Evolutionary conservation across 2,797 vertebrate genomes (phyloP).

Genomic region (Melanotaenia boesemani): DNA sequence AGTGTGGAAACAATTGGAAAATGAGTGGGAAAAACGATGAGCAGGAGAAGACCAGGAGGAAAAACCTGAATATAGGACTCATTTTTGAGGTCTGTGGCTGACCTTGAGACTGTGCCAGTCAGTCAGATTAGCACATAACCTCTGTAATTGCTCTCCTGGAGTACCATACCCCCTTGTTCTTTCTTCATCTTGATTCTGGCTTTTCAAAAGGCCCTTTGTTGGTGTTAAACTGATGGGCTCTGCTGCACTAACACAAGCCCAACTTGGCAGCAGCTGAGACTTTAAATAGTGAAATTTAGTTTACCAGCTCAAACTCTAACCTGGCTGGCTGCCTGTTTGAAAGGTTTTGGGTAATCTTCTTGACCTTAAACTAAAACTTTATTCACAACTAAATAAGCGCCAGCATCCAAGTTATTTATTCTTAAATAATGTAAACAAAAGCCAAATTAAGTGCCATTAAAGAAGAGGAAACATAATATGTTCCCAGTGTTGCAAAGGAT

Average conservation of each 20-base stretch:
- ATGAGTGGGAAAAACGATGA: too few relatives aligned
- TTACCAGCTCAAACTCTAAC: slow-evolving; percentile 34
- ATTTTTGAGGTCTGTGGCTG: slow-evolving; percentile 47
- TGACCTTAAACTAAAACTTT: slow-evolving; percentile 31
- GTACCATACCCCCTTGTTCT: slow-evolving; percentile 68
- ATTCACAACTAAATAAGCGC: slow-evolving; percentile 58
- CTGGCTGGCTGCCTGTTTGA: slow-evolving; percentile 31
- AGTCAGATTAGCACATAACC: slow-evolving; percentile 71
- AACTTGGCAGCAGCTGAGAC: slow-evolving; percentile 48
- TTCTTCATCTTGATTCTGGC: slow-evolving; percentile 57
- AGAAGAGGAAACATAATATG: slow-evolving; percentile 4
- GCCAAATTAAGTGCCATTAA: slow-evolving; percentile 9
- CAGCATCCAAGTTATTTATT: slow-evolving; percentile 51
- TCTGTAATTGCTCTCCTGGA: slow-evolving; percentile 79
- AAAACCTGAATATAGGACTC: slow-evolving; percentile 6
- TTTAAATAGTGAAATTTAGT: slow-evolving; percentile 50
- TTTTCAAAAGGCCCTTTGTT: slow-evolving; percentile 75
- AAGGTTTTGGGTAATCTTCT: slow-evolving; percentile 24
- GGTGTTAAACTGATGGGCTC: slow-evolving; percentile 55
- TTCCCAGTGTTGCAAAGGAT: slow-evolving; percentile 11
- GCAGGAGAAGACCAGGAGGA: too few relatives aligned
- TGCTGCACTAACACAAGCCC: slow-evolving; percentile 59
- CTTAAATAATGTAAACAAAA: slow-evolving; percentile 25
- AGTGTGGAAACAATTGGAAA: slow-evolving; percentile 28
- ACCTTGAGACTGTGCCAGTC: slow-evolving; percentile 70